These are phyloP conservation scores for Mesitornis unicolor DNA, from an alignment of 2,113 vertebrate genomes.

Conservation along the genomic window DNA sequence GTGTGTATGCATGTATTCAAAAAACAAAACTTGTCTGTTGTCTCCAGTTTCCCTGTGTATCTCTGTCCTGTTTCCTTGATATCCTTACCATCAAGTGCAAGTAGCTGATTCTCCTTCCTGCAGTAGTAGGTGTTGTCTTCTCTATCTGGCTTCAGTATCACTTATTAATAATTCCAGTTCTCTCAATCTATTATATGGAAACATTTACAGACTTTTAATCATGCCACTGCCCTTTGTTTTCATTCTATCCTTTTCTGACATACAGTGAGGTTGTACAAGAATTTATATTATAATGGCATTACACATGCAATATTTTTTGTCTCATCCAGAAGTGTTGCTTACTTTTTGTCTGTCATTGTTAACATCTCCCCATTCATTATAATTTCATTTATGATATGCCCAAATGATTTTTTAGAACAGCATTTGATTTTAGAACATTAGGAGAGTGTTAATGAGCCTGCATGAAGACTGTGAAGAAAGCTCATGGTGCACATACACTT, in stretches of 20 bases:
- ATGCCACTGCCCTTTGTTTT: neutral
- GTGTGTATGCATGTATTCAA: neutral
- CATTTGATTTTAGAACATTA: neutral
- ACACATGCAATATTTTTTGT: neutral
- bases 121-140: neutral
- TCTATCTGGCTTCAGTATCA: neutral
- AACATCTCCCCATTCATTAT: neutral
- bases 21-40: neutral
- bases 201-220: neutral
- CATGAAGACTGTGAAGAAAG: neutral
- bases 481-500: neutral
- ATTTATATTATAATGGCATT: neutral
- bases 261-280: neutral
- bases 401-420: neutral
- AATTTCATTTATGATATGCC: neutral
- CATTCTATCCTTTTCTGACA: neutral
- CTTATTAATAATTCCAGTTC: neutral
- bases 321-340: neutral
- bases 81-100: neutral
- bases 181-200: neutral
- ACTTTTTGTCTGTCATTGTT: neutral
- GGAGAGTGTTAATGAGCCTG: neutral
- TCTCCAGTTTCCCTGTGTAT: neutral
- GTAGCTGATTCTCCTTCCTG: neutral
- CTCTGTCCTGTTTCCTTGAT: neutral